Percentiles rank a stretch among this genome's conserved stretches.
Conservation (phyloP, 2,797 vertebrate genomes). For the Acomys russatus region DNA sequence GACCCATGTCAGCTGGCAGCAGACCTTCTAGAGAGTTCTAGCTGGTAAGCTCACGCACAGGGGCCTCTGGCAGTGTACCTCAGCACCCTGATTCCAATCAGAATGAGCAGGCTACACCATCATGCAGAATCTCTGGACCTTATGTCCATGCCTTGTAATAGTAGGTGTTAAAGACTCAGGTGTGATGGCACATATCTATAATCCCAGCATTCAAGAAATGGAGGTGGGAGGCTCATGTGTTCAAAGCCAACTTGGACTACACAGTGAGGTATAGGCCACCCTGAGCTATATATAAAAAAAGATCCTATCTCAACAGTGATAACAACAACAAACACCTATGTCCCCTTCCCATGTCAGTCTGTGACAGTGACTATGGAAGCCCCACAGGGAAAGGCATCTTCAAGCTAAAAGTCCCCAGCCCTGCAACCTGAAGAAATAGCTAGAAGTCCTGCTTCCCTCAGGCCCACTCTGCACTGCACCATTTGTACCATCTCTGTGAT, state of each 20-base stretch:
- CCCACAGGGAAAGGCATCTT: neutral
- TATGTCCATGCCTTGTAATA: neutral
- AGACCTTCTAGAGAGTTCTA: slow-evolving; percentile 1
- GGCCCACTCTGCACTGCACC: accelerated
- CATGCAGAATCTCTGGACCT: neutral
- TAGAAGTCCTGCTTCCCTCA: too few species aligned
- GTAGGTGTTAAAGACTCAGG: neutral
- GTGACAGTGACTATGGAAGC: neutral
- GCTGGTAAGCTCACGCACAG: neutral
- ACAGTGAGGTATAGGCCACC: neutral
- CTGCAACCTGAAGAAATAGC: too few species aligned
- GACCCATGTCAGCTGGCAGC: neutral
- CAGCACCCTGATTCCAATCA: neutral
- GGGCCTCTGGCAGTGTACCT: neutral
- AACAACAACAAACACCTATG: too few species aligned
- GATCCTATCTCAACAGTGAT: neutral
- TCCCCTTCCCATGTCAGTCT: neutral
- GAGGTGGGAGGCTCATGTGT: neutral
- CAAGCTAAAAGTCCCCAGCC: neutral
- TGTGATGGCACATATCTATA: neutral
- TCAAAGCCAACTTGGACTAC: neutral
- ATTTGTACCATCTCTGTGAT: neutral
- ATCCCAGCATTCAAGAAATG: neutral
- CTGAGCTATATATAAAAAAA: neutral
- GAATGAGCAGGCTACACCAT: accelerated